A percentile compares a stretch with the other conserved stretches of the same genome.
phyloP scores from a whole-genome alignment of 2,113 vertebrate genomes.

The Melanerpes aurifrons region DNA sequence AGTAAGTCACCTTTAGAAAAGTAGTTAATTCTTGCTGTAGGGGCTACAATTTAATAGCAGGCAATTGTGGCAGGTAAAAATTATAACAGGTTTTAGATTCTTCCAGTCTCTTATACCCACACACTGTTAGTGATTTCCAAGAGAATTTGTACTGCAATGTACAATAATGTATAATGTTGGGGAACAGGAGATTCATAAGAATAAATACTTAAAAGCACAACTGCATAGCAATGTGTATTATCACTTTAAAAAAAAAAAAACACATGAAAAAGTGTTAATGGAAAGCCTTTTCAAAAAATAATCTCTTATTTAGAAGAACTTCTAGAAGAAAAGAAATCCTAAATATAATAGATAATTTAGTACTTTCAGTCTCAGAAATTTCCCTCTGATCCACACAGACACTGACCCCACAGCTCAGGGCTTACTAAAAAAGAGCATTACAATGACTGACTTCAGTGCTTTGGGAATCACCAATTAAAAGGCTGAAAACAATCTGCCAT shows the following conservation, averaged over 20 bases:
- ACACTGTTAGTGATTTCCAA: constrained; percentile 39
- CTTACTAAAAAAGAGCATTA: background rate
- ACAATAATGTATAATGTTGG: constrained; percentile 1
- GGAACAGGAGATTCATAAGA: background rate
- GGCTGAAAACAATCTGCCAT: background rate
- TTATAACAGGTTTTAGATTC: constrained; percentile 64
- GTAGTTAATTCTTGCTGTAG: constrained; percentile 61
- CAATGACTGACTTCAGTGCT: background rate
- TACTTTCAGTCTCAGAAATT: background rate
- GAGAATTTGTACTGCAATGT: constrained; percentile 27
- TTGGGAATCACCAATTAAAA: background rate
- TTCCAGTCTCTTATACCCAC: constrained; percentile 37
- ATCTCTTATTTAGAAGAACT: background rate
- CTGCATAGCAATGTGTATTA: background rate
- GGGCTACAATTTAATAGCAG: constrained; percentile 54
- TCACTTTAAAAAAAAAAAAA: background rate
- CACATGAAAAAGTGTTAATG: background rate
- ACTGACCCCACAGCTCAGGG: background rate
- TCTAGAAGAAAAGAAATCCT: background rate
- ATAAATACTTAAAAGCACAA: background rate
- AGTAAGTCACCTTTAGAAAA: constrained; percentile 57
- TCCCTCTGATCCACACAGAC: background rate
- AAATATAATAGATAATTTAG: background rate
- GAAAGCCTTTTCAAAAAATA: background rate
- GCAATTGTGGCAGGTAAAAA: constrained; percentile 63